Evolutionary conservation across 2,888 invertebrate species (phyloP).

Genomic region (Aphidoletes aphidimyza): DNA sequence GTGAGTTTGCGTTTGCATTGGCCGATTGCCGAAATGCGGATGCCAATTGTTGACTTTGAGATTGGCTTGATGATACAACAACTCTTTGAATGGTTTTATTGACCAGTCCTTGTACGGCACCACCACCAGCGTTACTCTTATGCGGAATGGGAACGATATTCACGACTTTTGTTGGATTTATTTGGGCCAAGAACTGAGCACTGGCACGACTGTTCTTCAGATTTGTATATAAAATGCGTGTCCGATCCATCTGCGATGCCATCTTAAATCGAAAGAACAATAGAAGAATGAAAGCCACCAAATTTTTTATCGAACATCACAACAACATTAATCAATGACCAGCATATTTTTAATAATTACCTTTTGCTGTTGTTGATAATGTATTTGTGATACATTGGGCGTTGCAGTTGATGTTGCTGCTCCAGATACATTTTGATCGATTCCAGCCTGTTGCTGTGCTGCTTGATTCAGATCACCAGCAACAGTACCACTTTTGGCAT

Average conservation of each 20-base stretch:
- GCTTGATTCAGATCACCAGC: conserved; percentile 58
- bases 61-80: conserved; percentile 24
- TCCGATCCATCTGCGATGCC: conserved; percentile 59
- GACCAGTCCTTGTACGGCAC: conserved; percentile 53
- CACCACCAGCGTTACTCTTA: conserved; percentile 50
- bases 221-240: conserved; percentile 65
- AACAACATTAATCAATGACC: no score
- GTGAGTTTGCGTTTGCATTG: conserved; percentile 36
- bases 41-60: conserved; percentile 54
- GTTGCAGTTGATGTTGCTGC: conserved; percentile 59
- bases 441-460: conserved; percentile 55
- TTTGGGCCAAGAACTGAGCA: conserved; percentile 56
- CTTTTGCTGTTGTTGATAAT: conserved; percentile 58
- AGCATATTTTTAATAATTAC: no score
- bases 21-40: conserved; percentile 39
- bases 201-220: conserved; percentile 58
- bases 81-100: conserved; percentile 38
- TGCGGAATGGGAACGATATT: conserved; percentile 57
- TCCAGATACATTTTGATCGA: conserved; percentile 10
- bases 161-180: conserved; percentile 57
- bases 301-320: no score
- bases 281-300: no score
- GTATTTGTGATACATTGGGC: conserved; percentile 57
- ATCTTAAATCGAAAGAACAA: conserved; percentile 22
- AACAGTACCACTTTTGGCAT: conserved; percentile 57